phyloP scores from a whole-genome alignment of 2,113 vertebrate species.

The Lichenostomus cassidix region DNA sequence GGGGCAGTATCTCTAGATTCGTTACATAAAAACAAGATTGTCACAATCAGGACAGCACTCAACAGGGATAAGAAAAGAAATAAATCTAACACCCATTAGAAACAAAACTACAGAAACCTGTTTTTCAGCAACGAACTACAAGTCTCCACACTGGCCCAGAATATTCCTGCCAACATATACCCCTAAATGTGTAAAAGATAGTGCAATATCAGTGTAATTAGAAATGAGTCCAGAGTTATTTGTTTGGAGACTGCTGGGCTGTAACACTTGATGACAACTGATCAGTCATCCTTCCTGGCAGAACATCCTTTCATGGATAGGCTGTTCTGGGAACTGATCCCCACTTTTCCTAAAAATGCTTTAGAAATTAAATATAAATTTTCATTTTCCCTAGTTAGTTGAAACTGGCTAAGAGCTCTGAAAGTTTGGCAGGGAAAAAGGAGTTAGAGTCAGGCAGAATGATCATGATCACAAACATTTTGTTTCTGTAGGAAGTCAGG shows the following conservation, averaged over 20 bases:
- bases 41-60: neutral
- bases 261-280: neutral
- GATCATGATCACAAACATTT: neutral
- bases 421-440: neutral
- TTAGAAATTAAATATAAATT: neutral
- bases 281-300: neutral
- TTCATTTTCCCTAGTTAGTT: neutral
- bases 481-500: neutral
- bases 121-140: neutral
- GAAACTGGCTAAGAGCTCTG: neutral
- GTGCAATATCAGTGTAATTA: neutral
- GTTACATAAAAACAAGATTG: neutral
- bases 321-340: fast-evolving
- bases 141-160: neutral
- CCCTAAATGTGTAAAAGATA: neutral
- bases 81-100: neutral
- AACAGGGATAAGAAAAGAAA: neutral
- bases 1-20: neutral
- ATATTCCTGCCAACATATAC: neutral
- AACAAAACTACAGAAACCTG: neutral
- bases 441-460: neutral
- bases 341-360: neutral
- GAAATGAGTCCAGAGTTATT: neutral
- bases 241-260: neutral
- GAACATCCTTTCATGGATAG: neutral